Conservation (phyloP, 2,888 invertebrate species). For the Smittia aterrima region DNA sequence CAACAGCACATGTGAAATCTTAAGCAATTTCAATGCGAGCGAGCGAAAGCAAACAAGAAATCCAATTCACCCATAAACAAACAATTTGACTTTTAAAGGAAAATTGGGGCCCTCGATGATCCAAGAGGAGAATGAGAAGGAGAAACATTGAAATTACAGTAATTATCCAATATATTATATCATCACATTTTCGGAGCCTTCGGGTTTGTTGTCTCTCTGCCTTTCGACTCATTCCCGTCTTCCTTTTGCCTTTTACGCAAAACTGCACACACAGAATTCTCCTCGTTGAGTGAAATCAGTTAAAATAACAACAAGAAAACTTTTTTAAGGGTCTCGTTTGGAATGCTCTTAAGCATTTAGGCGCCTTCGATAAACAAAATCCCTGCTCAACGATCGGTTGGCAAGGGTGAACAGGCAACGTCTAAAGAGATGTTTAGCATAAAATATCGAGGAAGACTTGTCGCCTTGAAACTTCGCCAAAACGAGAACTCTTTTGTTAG, state of each 20-base stretch:
- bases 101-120: constrained; percentile 15
- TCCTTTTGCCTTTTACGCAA: constrained; percentile 11
- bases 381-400: too few species aligned
- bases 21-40: constrained; percentile 6
- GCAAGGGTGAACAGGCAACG: too few species aligned
- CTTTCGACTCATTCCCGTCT: not conserved
- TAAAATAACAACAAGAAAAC: constrained; percentile 1
- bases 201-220: not conserved
- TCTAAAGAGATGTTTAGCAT: not conserved
- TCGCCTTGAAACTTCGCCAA: not conserved
- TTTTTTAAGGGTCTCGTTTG: not conserved
- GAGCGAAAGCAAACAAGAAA: not conserved
- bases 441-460: not conserved
- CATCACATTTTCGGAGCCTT: constrained; percentile 35
- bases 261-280: constrained; percentile 1
- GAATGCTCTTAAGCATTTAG: constrained; percentile 26
- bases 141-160: constrained; percentile 38
- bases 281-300: not conserved
- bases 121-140: not conserved
- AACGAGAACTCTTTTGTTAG: not conserved
- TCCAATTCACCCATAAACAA: constrained; percentile 20
- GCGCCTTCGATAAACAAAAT: constrained; percentile 24
- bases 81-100: constrained; percentile 33
- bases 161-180: constrained; percentile 42
- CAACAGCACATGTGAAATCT: not conserved